Evolutionary conservation across 2,797 vertebrate genomes (phyloP), one percentile per base, ranked within the genome.

Genomic region (Propithecus deckenii): DNA sequence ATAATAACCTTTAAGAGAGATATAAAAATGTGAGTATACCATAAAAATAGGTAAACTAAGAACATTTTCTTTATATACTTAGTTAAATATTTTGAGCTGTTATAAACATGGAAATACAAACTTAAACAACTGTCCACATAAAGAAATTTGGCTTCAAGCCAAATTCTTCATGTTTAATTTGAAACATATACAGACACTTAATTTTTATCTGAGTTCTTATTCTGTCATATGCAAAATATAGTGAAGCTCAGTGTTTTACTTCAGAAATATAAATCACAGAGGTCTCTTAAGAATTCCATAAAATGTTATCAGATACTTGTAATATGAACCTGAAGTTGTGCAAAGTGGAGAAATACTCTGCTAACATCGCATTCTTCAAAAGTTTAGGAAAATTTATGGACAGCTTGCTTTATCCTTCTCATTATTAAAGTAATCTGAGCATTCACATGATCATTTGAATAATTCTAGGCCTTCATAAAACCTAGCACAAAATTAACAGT

Each of bases 171-270:
- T 67, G 43, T 93, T 95, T 89, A 86, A 91, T 84, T 95, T 95
- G 86, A 92, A 95, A 96, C 65, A 88, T 72, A 61, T 28, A 84
- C 50, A 91, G 69, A 79, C 63, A 84, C 78, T 91, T 96, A 92
- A 69, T 86, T 96, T 97, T 92, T 93, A 96, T 95, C 59, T 96
- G 50, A 65, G 46, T 97, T 97, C 86, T 91, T 94, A 89, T 48
- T 97, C 59, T 95, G 13, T 96, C 83, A 55, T 71, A 79, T 46
- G 50, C 41, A 94, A 86, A 95, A 83, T 95, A 92, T 85, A 89
- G 67, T 79, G 72, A 95, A 72, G 38, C 46, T 97, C 78, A 81
- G 46, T 91, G 80, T 94, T 96, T 97, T 55, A 50, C 43, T 86
- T 91, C 78, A 92, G 46, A 95, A 94, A 84, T 94, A 79, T 83